Evolutionary conservation across 2,113 vertebrate genomes (phyloP).

Genomic region (Syrrhaptes paradoxus): DNA sequence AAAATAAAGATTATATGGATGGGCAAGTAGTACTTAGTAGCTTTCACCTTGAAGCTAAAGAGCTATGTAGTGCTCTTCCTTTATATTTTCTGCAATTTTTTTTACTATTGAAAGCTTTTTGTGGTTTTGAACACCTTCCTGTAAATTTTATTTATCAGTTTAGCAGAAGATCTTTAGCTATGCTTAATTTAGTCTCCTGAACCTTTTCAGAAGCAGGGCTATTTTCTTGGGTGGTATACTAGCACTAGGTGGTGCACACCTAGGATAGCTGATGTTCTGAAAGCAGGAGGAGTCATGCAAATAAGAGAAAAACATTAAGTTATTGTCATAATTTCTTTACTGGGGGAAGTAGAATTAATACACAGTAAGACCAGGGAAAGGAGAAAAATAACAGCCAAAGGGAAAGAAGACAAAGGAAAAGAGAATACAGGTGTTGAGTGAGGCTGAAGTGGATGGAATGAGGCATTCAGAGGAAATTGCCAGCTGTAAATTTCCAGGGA

Average conservation of each 20-base stretch:
- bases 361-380: not conserved
- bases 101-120: not conserved
- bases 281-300: not conserved
- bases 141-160: not conserved
- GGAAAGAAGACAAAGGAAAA: not conserved
- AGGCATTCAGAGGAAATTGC: conserved; percentile 23
- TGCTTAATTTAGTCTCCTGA: not conserved
- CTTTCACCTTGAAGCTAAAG: not conserved
- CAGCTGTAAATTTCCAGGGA: conserved; percentile 13
- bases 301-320: not conserved
- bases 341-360: not conserved
- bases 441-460: not conserved
- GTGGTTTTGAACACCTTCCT: not conserved
- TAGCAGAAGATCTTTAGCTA: not conserved
- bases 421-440: not conserved
- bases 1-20: not conserved
- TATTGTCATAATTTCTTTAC: not conserved
- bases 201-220: not conserved
- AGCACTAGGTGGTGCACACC: not conserved
- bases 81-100: not conserved
- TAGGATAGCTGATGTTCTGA: not conserved
- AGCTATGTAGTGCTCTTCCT: not conserved
- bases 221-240: not conserved
- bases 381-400: not conserved
- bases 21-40: not conserved